These are phyloP conservation scores for Guaruba guarouba DNA, from an alignment of 2,113 vertebrate species.

Conservation along the genomic window DNA sequence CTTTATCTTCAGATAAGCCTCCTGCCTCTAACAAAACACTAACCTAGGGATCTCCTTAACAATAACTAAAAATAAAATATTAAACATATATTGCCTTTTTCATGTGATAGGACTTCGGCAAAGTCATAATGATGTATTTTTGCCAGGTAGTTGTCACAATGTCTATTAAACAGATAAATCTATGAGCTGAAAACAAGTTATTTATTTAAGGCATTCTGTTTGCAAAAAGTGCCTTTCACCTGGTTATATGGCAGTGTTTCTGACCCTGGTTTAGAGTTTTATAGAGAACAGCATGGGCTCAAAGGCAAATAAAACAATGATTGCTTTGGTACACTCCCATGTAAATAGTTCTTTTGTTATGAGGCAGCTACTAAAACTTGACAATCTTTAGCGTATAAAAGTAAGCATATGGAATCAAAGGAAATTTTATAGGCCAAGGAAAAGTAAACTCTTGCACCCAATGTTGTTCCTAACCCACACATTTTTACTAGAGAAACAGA, in stretches of 20 bases:
- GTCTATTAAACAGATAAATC: background rate
- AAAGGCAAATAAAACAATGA: conserved; percentile 1
- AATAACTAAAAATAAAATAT: background rate
- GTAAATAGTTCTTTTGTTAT: background rate
- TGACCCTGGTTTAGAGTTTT: background rate
- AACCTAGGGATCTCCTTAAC: background rate
- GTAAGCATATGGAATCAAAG: background rate
- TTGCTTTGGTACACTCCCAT: background rate
- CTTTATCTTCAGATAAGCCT: background rate
- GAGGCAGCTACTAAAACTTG: background rate
- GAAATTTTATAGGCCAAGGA: background rate
- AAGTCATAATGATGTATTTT: background rate
- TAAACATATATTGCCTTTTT: background rate
- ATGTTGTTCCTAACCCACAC: background rate
- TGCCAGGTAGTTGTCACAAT: background rate
- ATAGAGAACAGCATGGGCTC: background rate
- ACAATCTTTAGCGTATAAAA: background rate
- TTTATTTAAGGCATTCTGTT: background rate
- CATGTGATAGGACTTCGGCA: background rate
- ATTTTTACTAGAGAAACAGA: background rate
- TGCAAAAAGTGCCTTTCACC: background rate
- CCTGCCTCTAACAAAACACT: background rate
- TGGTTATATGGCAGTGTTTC: background rate
- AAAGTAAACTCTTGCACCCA: background rate
- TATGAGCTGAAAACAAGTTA: background rate